Evolutionary conservation across 1,140 invertebrate species (phyloP).

Genomic region (Drosophila pruinosa): DNA sequence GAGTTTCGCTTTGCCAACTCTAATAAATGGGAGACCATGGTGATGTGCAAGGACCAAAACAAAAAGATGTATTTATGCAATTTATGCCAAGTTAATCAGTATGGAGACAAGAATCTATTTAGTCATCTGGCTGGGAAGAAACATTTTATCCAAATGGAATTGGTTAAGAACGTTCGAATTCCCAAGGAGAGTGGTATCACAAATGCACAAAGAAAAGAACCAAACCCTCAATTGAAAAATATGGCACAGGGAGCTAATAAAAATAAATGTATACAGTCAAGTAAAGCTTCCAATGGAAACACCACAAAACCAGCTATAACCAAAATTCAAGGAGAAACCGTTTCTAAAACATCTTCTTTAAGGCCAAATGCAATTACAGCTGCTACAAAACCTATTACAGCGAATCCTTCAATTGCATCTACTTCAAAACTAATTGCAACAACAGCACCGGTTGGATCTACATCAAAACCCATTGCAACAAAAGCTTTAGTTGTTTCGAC

Average conservation of each 20-base stretch:
- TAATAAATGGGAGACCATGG: conserved; percentile 45
- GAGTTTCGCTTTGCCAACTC: conserved; percentile 21
- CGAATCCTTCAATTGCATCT: neutral
- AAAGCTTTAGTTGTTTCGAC: neutral
- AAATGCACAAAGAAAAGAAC: neutral
- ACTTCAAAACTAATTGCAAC: neutral
- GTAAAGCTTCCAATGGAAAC: neutral
- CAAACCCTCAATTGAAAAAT: neutral
- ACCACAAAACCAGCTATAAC: no score
- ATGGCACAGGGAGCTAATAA: no score
- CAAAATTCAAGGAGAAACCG: no score
- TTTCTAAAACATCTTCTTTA: no score
- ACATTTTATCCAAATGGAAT: conserved; percentile 43
- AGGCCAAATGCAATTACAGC: no score
- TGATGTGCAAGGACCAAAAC: conserved; percentile 1
- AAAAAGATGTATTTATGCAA: conserved; percentile 47
- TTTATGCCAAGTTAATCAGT: conserved; percentile 54
- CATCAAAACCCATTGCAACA: neutral
- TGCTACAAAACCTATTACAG: neutral
- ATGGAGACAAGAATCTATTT: conserved; percentile 59
- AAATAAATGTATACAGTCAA: neutral
- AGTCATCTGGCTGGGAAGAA: conserved; percentile 63
- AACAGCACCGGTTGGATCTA: neutral
- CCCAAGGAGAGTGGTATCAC: neutral
- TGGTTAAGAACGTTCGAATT: neutral